Evolutionary conservation across 2,888 invertebrate species (phyloP).

Genomic region (Cephus pulcher): DNA sequence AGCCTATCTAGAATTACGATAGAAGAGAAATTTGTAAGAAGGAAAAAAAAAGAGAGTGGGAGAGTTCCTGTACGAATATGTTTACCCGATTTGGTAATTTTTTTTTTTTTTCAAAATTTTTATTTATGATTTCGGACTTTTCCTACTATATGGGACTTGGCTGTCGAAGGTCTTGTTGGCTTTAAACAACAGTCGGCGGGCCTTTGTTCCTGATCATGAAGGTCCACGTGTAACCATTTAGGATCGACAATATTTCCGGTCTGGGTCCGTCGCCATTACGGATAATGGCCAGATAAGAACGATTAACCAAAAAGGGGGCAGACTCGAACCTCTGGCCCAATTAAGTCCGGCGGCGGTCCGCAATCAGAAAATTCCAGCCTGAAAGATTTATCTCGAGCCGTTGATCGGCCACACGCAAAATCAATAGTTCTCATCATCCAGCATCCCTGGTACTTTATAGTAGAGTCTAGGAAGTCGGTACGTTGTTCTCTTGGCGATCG

Average conservation of each 20-base stretch:
- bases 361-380: constrained; percentile 35
- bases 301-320: constrained; percentile 39
- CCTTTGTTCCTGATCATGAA: constrained; percentile 36
- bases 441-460: constrained; percentile 3
- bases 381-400: constrained; percentile 31
- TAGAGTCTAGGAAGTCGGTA: constrained; percentile 8
- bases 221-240: constrained; percentile 40
- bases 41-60: too few species aligned
- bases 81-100: too few species aligned
- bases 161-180: neutral
- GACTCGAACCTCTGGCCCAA: constrained; percentile 44
- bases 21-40: too few species aligned
- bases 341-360: constrained; percentile 43
- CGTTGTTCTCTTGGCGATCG: constrained; percentile 5
- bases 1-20: too few species aligned
- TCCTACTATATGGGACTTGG: neutral
- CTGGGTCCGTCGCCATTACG: constrained; percentile 45
- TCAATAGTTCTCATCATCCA: constrained; percentile 11
- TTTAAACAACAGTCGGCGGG: constrained; percentile 19
- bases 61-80: too few species aligned
- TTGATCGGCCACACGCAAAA: constrained; percentile 31
- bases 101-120: neutral
- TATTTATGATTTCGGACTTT: neutral
- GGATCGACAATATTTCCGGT: constrained; percentile 45
- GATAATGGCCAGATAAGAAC: constrained; percentile 54